Conservation (phyloP, 2,797 vertebrate genomes). For the Channallabes apus region DNA sequence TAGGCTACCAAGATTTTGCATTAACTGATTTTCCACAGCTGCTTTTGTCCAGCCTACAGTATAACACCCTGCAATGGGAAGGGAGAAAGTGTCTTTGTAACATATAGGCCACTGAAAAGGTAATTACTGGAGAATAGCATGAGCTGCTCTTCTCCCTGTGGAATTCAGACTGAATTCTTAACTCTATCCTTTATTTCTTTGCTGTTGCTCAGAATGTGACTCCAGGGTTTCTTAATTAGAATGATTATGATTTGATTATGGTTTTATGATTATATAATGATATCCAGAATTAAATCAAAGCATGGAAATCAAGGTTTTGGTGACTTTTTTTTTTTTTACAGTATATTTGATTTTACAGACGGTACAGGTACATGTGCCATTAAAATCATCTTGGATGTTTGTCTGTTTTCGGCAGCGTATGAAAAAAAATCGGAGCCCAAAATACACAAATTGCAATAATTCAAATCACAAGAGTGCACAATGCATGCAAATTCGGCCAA, state of each 20-base stretch:
- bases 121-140: conserved; percentile 39
- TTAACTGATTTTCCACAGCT: conserved; percentile 34
- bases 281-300: not conserved
- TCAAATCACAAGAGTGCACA: not conserved
- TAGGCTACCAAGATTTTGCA: conserved; percentile 6
- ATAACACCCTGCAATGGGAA: conserved; percentile 17
- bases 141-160: conserved; percentile 10
- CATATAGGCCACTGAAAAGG: conserved; percentile 26
- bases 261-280: not conserved
- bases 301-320: not conserved
- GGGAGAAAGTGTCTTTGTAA: conserved; percentile 18
- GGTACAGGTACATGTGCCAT: not conserved
- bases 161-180: not conserved
- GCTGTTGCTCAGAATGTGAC: not conserved
- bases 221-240: not conserved
- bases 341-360: not conserved
- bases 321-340: too few species aligned
- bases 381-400: not conserved
- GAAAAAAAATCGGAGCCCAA: not conserved
- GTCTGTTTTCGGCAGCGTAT: not conserved
- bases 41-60: conserved; percentile 35
- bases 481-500: not conserved
- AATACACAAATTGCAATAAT: conserved; percentile 2
- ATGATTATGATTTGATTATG: conserved; percentile 3
- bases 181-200: not conserved